phyloP scores from a whole-genome alignment of 2,797 vertebrate genomes.

The Peromyscus aztecus region DNA sequence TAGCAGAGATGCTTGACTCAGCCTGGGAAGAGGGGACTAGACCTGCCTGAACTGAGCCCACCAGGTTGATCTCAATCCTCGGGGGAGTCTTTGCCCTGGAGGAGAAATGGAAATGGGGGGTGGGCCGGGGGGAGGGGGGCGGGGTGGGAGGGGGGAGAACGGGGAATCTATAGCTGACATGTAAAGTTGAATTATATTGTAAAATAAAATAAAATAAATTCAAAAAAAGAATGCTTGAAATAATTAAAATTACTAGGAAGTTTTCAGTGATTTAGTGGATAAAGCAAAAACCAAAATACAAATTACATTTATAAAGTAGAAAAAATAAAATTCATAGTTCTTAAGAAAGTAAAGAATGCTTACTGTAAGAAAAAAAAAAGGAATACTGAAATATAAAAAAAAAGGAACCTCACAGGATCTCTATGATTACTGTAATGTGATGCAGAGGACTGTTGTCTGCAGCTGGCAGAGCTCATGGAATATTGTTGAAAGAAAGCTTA shows the following conservation, averaged over 20 bases:
- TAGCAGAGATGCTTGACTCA: too few relatives aligned
- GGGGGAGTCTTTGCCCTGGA: too few relatives aligned
- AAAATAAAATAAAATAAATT: too few relatives aligned
- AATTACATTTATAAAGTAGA: not conserved
- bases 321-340: not conserved
- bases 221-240: not conserved
- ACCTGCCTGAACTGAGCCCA: too few relatives aligned
- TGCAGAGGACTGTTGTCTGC: not conserved
- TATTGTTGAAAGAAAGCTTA: not conserved
- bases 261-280: not conserved
- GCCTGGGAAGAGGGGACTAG: too few relatives aligned
- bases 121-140: too few relatives aligned
- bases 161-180: too few relatives aligned
- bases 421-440: not conserved
- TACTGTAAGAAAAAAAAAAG: not conserved
- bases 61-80: too few relatives aligned
- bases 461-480: not conserved
- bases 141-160: too few relatives aligned
- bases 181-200: too few relatives aligned
- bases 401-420: not conserved
- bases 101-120: too few relatives aligned
- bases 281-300: not conserved
- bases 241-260: not conserved
- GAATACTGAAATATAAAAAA: not conserved
- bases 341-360: conserved; percentile 23